Evolutionary conservation across 2,113 vertebrate genomes (phyloP).

Genomic region (Lota lota): DNA sequence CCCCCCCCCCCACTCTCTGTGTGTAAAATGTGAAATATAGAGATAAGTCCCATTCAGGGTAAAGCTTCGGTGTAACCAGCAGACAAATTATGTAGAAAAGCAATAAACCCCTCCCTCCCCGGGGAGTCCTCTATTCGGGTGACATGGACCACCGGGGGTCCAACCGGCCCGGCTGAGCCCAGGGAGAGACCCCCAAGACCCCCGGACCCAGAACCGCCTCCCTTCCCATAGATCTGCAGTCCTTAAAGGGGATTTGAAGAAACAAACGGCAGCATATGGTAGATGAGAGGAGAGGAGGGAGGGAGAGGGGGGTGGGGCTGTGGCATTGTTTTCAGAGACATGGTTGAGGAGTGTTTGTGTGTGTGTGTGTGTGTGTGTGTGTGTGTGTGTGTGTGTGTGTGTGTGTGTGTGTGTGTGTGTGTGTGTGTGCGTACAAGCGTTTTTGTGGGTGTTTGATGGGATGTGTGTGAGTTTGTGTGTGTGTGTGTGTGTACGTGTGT

Average conservation of each 20-base stretch:
- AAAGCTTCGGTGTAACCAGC: constrained; percentile 60
- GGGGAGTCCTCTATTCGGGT: constrained; percentile 59
- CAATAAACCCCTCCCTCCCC: constrained; percentile 61
- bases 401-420: too few species aligned
- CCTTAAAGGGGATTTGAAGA: constrained; percentile 74
- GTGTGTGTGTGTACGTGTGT: too few species aligned
- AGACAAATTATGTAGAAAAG: constrained; percentile 72
- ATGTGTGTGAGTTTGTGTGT: too few species aligned
- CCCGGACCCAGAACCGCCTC: constrained; percentile 39
- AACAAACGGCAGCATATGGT: constrained; percentile 84
- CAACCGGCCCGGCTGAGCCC: constrained; percentile 41
- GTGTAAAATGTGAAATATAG: constrained; percentile 62
- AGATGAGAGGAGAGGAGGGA: constrained; percentile 66
- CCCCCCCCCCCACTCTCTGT: constrained; percentile 30
- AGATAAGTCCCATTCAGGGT: constrained; percentile 62
- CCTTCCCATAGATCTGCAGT: constrained; percentile 45
- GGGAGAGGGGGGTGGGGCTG: constrained; percentile 53
- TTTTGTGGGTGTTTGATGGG: too few species aligned
- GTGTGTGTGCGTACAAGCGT: neutral
- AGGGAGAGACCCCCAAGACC: constrained; percentile 43
- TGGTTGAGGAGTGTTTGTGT: constrained; percentile 7
- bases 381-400: too few species aligned
- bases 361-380: too few species aligned
- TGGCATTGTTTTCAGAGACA: constrained; percentile 71
- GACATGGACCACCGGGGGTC: constrained; percentile 61